phyloP scores from a whole-genome alignment of 2,888 invertebrate genomes.

The Dasysyrphus tricinctus region DNA sequence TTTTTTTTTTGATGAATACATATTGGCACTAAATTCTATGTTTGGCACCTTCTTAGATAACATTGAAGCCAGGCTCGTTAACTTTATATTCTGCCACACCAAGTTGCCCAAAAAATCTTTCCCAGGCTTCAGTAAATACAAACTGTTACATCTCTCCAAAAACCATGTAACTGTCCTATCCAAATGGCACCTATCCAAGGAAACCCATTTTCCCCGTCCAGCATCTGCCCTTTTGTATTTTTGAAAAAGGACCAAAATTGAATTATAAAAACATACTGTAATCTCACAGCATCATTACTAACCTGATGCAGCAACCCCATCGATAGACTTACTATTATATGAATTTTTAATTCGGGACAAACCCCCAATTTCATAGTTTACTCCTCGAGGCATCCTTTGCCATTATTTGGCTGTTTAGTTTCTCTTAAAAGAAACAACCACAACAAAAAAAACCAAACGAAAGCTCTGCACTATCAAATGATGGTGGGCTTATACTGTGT shows the following conservation, averaged over 20 bases:
- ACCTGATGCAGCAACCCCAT: constrained; percentile 24
- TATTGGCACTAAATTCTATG: too few species aligned
- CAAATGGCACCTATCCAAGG: constrained; percentile 35
- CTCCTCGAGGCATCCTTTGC: constrained; percentile 24
- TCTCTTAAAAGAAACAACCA: neutral
- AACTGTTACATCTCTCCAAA: constrained; percentile 5
- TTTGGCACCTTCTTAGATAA: neutral
- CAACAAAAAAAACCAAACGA: neutral
- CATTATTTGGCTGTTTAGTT: constrained; percentile 14
- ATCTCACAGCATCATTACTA: constrained; percentile 1
- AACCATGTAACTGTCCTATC: constrained; percentile 7
- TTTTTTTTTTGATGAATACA: too few species aligned
- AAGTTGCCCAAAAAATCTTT: too few species aligned
- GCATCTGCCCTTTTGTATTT: neutral
- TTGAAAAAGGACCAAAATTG: constrained; percentile 7
- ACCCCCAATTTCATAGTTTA: constrained; percentile 66
- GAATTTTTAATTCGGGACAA: constrained; percentile 70
- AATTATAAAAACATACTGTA: neutral
- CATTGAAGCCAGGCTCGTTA: neutral
- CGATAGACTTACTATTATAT: constrained; percentile 26
- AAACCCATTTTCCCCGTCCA: neutral
- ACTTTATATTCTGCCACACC: neutral
- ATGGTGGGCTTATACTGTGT: constrained; percentile 35
- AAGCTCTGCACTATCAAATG: constrained; percentile 50
- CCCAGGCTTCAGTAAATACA: neutral